These are phyloP conservation scores for Melinaea marsaeus DNA, from an alignment of 2,888 invertebrate species.

Conservation along the genomic window DNA sequence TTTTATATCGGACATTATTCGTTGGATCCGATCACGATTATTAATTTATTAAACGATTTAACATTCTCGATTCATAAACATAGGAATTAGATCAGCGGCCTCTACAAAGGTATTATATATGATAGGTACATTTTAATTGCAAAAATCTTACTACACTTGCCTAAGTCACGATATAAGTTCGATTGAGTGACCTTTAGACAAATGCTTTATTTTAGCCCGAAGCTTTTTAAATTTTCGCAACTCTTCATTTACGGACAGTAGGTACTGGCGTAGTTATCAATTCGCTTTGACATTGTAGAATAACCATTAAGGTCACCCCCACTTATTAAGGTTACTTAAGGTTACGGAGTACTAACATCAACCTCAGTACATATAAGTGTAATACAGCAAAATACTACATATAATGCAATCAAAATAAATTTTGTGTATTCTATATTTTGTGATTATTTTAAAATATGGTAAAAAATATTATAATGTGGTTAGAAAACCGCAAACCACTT, in stretches of 20 bases:
- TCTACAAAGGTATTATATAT: conserved; percentile 11
- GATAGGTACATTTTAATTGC: conserved; percentile 16
- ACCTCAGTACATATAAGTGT: neutral
- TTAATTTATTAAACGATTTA: conserved; percentile 23
- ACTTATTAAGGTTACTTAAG: conserved; percentile 8
- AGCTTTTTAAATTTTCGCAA: conserved; percentile 33
- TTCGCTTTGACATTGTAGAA: conserved; percentile 14
- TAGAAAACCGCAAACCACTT: conserved; percentile 25
- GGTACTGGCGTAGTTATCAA: conserved; percentile 17
- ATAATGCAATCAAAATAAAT: too few relatives aligned
- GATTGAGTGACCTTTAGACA: conserved; percentile 32
- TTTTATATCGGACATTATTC: too few relatives aligned
- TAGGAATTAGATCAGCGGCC: conserved; percentile 24
- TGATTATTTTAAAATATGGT: neutral
- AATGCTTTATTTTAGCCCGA: conserved; percentile 30
- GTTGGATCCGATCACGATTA: conserved; percentile 17
- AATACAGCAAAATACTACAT: too few relatives aligned
- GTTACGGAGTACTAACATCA: conserved; percentile 2
- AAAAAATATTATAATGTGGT: conserved; percentile 10
- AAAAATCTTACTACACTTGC: conserved; percentile 15
- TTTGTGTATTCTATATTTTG: neutral
- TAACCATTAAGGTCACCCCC: conserved; percentile 17
- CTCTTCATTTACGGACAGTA: conserved; percentile 22
- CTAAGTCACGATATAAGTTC: conserved; percentile 32
- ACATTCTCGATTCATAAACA: conserved; percentile 21